These are phyloP conservation scores for Acanthornis magna DNA, from an alignment of 2,797 vertebrate genomes.

Conservation along the genomic window DNA sequence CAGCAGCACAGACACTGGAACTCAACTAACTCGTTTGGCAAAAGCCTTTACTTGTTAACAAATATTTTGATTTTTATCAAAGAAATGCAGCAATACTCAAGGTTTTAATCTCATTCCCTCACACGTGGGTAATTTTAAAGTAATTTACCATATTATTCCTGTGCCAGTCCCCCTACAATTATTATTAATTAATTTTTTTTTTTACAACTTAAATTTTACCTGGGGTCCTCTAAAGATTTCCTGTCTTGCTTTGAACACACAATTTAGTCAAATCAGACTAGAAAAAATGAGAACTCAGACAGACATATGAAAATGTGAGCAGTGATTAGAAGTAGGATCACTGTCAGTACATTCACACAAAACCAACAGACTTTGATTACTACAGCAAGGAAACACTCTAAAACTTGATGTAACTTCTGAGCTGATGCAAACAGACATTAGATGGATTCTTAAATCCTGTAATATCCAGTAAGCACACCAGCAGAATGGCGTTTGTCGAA, in stretches of 20 bases:
- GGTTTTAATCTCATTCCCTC: neutral
- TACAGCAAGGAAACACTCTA: neutral
- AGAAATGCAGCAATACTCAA: neutral
- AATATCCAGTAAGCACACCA: neutral
- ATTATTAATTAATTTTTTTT: too few species aligned
- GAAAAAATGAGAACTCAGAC: neutral
- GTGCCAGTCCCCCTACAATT: too few species aligned
- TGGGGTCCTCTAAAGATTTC: neutral
- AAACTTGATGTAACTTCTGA: neutral
- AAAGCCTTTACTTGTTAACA: neutral
- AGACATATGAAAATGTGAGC: neutral
- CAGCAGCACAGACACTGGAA: neutral
- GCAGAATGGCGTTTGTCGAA: neutral
- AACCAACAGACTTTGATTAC: neutral
- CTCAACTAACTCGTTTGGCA: neutral
- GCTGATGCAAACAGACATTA: neutral
- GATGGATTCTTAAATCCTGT: neutral
- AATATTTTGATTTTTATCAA: slow-evolving; percentile 22
- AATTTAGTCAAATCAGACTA: neutral
- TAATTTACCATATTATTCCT: neutral
- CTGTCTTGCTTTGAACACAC: neutral
- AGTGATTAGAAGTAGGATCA: neutral
- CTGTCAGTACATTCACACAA: neutral
- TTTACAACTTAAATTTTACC: neutral
- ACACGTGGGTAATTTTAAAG: neutral